phyloP scores from a whole-genome alignment of 2,113 vertebrate genomes.

The Datnioides undecimradiatus region DNA sequence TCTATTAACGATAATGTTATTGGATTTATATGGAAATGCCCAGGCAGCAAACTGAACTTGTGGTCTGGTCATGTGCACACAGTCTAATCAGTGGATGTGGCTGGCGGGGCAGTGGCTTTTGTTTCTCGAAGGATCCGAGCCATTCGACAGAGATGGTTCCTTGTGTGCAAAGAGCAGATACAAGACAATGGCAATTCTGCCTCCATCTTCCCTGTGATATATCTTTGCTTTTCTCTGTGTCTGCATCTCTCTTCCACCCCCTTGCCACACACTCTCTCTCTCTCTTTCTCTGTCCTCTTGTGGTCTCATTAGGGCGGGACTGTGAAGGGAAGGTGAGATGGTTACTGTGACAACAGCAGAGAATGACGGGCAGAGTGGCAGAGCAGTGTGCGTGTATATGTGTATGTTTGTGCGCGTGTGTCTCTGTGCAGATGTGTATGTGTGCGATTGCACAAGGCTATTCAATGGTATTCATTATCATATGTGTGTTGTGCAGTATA shows the following conservation, averaged over 20 bases:
- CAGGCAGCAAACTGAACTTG: slow-evolving; percentile 68
- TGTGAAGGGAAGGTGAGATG: slow-evolving; percentile 84
- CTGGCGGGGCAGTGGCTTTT: slow-evolving; percentile 62
- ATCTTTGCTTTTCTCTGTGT: slow-evolving; percentile 64
- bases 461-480: slow-evolving; percentile 39
- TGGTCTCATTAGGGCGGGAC: slow-evolving; percentile 84
- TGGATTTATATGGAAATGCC: slow-evolving; percentile 79
- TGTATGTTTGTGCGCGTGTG: slow-evolving; percentile 36
- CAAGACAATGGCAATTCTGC: slow-evolving; percentile 70
- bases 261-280: slow-evolving; percentile 49
- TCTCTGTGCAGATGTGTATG: slow-evolving; percentile 35
- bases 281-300: slow-evolving; percentile 64
- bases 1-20: slow-evolving; percentile 80
- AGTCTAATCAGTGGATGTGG: slow-evolving; percentile 62
- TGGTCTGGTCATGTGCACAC: slow-evolving; percentile 64
- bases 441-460: slow-evolving; percentile 35
- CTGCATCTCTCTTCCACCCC: slow-evolving; percentile 63
- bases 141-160: slow-evolving; percentile 49
- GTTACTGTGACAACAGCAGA: slow-evolving; percentile 86
- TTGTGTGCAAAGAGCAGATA: slow-evolving; percentile 70
- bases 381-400: slow-evolving; percentile 35
- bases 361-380: slow-evolving; percentile 71
- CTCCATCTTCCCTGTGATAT: slow-evolving; percentile 70
- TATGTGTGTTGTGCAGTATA: slow-evolving; percentile 5
- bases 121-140: slow-evolving; percentile 63